Conservation (phyloP, 2,888 invertebrate genomes). For the Dynastes grantii region DNA sequence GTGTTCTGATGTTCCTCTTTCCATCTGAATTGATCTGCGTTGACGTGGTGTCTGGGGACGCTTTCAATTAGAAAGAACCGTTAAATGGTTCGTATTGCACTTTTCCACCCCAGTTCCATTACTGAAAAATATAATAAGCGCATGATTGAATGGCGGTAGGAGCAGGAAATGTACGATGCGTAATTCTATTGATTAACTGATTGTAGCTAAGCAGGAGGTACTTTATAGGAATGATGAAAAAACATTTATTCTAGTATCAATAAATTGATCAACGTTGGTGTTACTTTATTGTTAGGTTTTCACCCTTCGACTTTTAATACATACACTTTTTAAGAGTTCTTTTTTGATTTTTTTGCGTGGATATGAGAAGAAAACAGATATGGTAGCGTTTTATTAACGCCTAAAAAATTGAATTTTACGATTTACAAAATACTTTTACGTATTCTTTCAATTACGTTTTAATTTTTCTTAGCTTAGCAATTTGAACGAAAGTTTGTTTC, state of each 20-base stretch:
- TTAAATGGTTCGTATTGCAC: conserved; percentile 51
- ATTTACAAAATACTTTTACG: too few species aligned
- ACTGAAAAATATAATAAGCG: conserved; percentile 41
- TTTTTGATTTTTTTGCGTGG: background rate
- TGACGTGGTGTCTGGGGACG: conserved; percentile 49
- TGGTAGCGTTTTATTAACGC: too few species aligned
- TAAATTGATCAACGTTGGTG: too few species aligned
- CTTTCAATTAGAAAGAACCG: conserved; percentile 55
- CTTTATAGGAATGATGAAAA: background rate
- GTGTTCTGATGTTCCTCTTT: conserved; percentile 40
- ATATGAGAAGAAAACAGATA: too few species aligned
- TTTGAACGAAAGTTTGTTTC: background rate
- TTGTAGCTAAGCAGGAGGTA: background rate
- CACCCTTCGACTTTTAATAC: too few species aligned
- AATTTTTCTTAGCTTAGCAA: too few species aligned
- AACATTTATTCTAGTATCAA: too few species aligned
- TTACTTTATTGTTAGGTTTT: too few species aligned
- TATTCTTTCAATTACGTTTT: too few species aligned
- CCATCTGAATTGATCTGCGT: conserved; percentile 52
- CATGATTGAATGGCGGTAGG: conserved; percentile 20
- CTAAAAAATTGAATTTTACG: too few species aligned
- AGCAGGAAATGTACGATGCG: conserved; percentile 4
- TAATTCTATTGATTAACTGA: conserved; percentile 21
- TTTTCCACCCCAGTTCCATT: conserved; percentile 44
- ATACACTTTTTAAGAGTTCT: background rate